Evolutionary conservation across 1,140 invertebrate species (phyloP), one percentile per base, ranked within the genome.

Genomic region (Nasonia giraulti): DNA sequence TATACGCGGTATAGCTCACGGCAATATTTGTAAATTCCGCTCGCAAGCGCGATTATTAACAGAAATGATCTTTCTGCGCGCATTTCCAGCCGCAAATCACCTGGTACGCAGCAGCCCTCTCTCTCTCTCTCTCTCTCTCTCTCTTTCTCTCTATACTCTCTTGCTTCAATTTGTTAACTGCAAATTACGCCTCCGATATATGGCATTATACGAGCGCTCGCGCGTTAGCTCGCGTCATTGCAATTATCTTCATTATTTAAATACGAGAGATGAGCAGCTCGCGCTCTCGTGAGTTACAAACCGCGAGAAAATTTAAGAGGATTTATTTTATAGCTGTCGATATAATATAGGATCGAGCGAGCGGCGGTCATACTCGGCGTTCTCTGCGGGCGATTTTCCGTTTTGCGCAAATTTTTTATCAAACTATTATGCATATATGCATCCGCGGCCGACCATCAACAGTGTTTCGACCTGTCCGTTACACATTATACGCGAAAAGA

Each of bases 11-110:
- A 17, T 23, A n/a, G 44, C 47, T 2, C 11, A 14, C 31, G 66
- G 47, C 37, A 80, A 80, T 80, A 80, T 80, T 80, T 80, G 78
- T 69, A 33, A 33, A 80, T 80, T n/a, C 33, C 55, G 55, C 62
- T 47, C 11, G 74, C 74, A 44, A 31, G 40, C 23, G 47, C 31
- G 82, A 83, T 83, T 77, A 77, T 83, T 74, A 77, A 74, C 33
- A 47, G 44, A 68, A 83, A 83, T 77, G 74, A 77, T 83, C 74
- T 68, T 77, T 66, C 33, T 23, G 74, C 69, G 69, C 69, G 69
- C 47, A 82, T 50, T 75, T 40, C n/a, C 80, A 14, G 11, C 66
- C 79, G 66, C 79, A 69, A 71, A 71, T 71, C 68, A 33, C 27
- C 8, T 27, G 27, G 31, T 10, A 37, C 33, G 33, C 33, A 37